Evolutionary conservation across 2,797 vertebrate genomes (phyloP), one percentile per base, ranked within the genome.

Genomic region (Furcifer pardalis): DNA sequence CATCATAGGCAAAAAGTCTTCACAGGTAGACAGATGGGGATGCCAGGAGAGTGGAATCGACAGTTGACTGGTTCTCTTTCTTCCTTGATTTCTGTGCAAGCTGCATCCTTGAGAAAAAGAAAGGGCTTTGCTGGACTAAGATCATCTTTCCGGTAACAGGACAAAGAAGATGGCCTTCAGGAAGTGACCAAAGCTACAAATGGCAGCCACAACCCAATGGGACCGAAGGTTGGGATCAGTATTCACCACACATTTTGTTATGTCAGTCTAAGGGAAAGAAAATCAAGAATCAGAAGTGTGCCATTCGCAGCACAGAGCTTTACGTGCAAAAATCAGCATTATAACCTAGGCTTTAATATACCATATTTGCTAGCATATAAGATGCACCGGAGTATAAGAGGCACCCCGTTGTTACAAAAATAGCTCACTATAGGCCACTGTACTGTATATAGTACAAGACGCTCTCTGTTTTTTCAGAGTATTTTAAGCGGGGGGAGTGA

Each of bases 231-330:
- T 97, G 78, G 97, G 95, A 77, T 99, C 97, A 0, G 96, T 97
- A 91, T 96, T 98, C 92, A 99, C 97, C 93, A 99, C 98, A 0
- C 98, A 99, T 80, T 98, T 98, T 5, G 97, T 99, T 81, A 99
- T 95, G 46, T 99, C 98, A 77, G 96, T 95, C 96, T 97, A 68
- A 81, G 5, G 60, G 86, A 85, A 25, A n/a, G 89, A 5, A 40
- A 65, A 90, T 10, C 40, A 7, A 0, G 7, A 0, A 5, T 92
- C 71, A 93, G 60, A 66, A 76, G 40, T n/a, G 44, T 40, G 13
- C 0, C 2, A 74, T 23, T 44, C 76, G 56, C 30, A 4, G 6
- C 35, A n/a, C 13, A 42, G 15, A 42, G 10, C 72, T 77, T 56
- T 25, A 7, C 72, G 59, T 49, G 46, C 5, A 19, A 35, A 9